Evolutionary conservation across 2,113 vertebrate genomes (phyloP).

Genomic region (Tor tambroides): DNA sequence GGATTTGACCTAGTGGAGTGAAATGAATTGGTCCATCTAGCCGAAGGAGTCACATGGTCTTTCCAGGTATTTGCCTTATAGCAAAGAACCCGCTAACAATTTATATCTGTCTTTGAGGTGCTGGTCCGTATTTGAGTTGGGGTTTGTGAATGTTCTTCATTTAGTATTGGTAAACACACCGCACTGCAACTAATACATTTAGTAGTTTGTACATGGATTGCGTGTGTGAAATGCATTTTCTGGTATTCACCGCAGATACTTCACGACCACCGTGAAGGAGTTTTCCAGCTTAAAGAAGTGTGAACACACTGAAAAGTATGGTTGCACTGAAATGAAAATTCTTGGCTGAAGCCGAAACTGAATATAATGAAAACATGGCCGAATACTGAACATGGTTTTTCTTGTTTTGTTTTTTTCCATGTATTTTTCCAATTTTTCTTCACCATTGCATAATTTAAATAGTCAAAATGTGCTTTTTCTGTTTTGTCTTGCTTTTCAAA

Average conservation of each 20-base stretch:
- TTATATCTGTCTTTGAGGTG: slow-evolving; percentile 3
- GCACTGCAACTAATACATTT: background rate
- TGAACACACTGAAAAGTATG: background rate
- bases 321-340: too few species aligned
- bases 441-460: too few species aligned
- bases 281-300: background rate
- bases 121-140: background rate
- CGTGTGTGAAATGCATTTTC: background rate
- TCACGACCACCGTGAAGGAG: background rate
- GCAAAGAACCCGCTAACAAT: background rate
- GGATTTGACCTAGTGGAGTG: slow-evolving; percentile 7
- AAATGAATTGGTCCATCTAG: background rate
- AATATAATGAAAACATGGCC: too few species aligned
- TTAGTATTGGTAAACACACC: slow-evolving; percentile 13
- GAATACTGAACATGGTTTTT: too few species aligned
- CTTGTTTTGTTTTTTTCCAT: too few species aligned
- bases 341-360: too few species aligned
- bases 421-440: too few species aligned
- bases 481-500: too few species aligned
- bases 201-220: slow-evolving; percentile 7
- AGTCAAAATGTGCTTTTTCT: too few species aligned
- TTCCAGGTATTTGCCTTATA: slow-evolving; percentile 24
- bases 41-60: slow-evolving; percentile 22
- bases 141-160: slow-evolving; percentile 14
- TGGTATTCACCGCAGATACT: background rate